Conservation (phyloP, 2,113 vertebrate species). For the Hippocampus zosterae region DNA sequence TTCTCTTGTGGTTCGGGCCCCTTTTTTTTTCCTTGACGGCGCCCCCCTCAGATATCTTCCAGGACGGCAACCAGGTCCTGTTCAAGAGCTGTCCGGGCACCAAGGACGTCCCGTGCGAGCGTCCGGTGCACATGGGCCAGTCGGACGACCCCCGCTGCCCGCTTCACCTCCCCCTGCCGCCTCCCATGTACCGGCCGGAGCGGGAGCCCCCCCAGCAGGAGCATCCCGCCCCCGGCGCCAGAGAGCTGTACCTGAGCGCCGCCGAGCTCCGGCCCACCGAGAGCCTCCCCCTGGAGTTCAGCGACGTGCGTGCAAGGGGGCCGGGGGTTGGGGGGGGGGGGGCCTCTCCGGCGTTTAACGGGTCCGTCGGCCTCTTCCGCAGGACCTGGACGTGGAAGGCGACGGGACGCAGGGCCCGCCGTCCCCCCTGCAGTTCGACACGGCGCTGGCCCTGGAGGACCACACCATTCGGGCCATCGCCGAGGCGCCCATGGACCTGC, state of each 20-base stretch:
- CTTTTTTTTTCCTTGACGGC: constrained; percentile 68
- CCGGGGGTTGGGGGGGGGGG: neutral
- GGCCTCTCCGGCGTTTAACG: neutral
- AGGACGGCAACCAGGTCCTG: constrained; percentile 88
- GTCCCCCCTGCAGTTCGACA: constrained; percentile 90
- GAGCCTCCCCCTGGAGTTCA: constrained; percentile 93
- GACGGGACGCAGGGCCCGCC: constrained; percentile 91
- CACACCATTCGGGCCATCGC: constrained; percentile 80
- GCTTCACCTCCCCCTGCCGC: constrained; percentile 85
- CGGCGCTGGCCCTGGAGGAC: constrained; percentile 81
- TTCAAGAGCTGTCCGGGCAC: constrained; percentile 89
- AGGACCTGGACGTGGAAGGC: constrained; percentile 96
- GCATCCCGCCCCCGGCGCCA: constrained; percentile 74
- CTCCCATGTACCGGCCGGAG: constrained; percentile 87
- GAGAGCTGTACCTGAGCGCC: constrained; percentile 89
- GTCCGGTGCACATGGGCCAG: constrained; percentile 85
- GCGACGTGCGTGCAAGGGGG: constrained; percentile 79
- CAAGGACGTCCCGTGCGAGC: constrained; percentile 86
- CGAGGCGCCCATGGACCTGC: constrained; percentile 80
- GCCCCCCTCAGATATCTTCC: constrained; percentile 82
- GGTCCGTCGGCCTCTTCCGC: neutral
- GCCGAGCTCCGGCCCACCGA: constrained; percentile 96
- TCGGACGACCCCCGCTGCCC: constrained; percentile 89
- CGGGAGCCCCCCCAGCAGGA: constrained; percentile 79
- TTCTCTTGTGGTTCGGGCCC: too few species aligned